These are phyloP conservation scores for Remorina albescens DNA, from an alignment of 2,797 vertebrate species.

Conservation along the genomic window DNA sequence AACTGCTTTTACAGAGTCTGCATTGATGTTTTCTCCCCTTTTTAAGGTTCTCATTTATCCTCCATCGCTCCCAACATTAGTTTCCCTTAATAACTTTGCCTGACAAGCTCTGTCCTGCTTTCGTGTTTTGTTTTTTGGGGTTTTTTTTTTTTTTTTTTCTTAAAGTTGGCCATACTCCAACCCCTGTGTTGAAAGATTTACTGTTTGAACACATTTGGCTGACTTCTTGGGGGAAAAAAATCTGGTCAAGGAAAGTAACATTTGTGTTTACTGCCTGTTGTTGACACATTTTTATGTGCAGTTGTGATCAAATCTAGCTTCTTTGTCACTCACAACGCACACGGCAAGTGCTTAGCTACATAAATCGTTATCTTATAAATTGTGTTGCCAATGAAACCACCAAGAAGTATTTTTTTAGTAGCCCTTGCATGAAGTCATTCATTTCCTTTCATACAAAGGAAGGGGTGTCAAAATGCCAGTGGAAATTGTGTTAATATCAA, in stretches of 20 bases:
- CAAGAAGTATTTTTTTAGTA: slow-evolving; percentile 83
- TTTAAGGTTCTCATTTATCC: slow-evolving; percentile 30
- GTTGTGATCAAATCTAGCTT: slow-evolving; percentile 54
- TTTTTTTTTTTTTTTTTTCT: neutral
- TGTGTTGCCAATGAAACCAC: slow-evolving; percentile 72
- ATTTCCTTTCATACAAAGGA: slow-evolving; percentile 78
- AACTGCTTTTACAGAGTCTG: slow-evolving; percentile 39
- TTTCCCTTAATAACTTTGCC: slow-evolving; percentile 20
- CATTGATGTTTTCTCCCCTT: slow-evolving; percentile 21
- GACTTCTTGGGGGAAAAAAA: slow-evolving; percentile 36
- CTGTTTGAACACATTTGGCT: slow-evolving; percentile 28
- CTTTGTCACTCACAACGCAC: slow-evolving; percentile 41
- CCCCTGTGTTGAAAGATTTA: slow-evolving; percentile 8
- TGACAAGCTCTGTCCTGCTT: slow-evolving; percentile 8
- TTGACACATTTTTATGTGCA: slow-evolving; percentile 40
- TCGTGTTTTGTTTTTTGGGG: neutral
- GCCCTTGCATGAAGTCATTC: slow-evolving; percentile 86
- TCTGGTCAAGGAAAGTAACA: slow-evolving; percentile 22
- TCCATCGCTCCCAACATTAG: neutral
- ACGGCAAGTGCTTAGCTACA: slow-evolving; percentile 59
- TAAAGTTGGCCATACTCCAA: slow-evolving; percentile 15
- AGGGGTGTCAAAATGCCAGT: slow-evolving; percentile 81
- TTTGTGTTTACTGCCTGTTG: slow-evolving; percentile 46
- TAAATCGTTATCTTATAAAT: slow-evolving; percentile 77
- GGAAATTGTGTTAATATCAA: slow-evolving; percentile 84